These are phyloP conservation scores for Chloropsis cyanopogon DNA, from an alignment of 2,113 vertebrate species.

Conservation along the genomic window DNA sequence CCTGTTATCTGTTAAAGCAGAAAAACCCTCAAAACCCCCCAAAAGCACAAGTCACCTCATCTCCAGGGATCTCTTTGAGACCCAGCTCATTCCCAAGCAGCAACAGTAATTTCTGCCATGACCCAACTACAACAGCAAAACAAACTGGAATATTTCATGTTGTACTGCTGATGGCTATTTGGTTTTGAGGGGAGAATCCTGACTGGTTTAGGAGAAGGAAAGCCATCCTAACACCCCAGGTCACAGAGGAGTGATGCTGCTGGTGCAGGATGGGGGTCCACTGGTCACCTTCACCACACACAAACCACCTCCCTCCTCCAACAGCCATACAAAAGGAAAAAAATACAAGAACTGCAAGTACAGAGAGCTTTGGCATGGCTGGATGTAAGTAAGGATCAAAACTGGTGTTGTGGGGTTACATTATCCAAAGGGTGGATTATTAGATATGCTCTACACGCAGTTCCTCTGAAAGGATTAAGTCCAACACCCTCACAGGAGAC, in stretches of 20 bases:
- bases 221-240: not conserved
- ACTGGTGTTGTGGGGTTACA: not conserved
- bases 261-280: not conserved
- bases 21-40: not conserved
- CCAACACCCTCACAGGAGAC: not conserved
- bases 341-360: not conserved
- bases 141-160: not conserved
- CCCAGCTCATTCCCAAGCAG: not conserved
- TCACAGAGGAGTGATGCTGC: not conserved
- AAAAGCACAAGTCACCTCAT: not conserved
- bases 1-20: not conserved
- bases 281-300: not conserved
- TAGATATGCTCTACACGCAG: not conserved
- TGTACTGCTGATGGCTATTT: accelerated
- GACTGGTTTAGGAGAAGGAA: not conserved
- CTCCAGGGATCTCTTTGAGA: not conserved
- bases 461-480: not conserved
- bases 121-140: not conserved
- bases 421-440: not conserved
- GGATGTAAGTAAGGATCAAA: not conserved
- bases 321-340: not conserved
- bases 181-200: not conserved
- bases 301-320: not conserved
- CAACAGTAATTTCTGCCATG: not conserved
- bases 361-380: not conserved